Conservation (phyloP, 2,888 invertebrate species). For the Limnephilus marmoratus region DNA sequence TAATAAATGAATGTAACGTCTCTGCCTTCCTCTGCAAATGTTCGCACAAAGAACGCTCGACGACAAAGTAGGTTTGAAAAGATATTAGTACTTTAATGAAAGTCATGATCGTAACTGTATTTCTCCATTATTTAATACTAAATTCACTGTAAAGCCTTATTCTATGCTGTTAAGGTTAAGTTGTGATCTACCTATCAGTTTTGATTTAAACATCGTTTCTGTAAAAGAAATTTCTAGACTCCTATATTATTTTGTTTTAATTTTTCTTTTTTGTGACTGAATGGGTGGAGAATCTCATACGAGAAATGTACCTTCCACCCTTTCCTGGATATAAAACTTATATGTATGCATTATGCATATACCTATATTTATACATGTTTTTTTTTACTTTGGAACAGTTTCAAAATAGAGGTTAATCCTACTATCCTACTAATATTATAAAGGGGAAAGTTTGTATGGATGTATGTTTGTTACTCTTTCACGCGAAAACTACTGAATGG, state of each 20-base stretch:
- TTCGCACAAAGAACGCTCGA: too few species aligned
- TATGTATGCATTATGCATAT: too few species aligned
- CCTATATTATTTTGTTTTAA: not conserved
- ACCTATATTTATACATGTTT: too few species aligned
- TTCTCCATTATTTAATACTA: not conserved
- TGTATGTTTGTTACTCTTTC: too few species aligned
- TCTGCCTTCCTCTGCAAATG: too few species aligned
- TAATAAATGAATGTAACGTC: too few species aligned
- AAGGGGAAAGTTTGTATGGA: too few species aligned
- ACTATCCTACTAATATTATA: too few species aligned
- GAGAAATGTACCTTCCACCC: not conserved
- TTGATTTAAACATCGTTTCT: not conserved
- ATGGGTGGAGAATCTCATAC: not conserved
- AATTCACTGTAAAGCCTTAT: not conserved
- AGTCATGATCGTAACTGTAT: not conserved
- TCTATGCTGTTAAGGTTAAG: not conserved
- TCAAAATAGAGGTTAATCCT: too few species aligned
- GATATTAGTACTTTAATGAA: not conserved
- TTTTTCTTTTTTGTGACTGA: not conserved
- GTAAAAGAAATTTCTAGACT: not conserved
- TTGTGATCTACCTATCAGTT: not conserved
- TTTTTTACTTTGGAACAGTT: too few species aligned
- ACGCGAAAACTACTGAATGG: too few species aligned
- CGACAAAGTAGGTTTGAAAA: not conserved
- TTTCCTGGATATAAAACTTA: not conserved